A percentile compares a stretch with the other conserved stretches of the same genome.
These are phyloP conservation scores for Scrobipalpa costella DNA, from an alignment of 2,888 invertebrate genomes.

Conservation along the genomic window DNA sequence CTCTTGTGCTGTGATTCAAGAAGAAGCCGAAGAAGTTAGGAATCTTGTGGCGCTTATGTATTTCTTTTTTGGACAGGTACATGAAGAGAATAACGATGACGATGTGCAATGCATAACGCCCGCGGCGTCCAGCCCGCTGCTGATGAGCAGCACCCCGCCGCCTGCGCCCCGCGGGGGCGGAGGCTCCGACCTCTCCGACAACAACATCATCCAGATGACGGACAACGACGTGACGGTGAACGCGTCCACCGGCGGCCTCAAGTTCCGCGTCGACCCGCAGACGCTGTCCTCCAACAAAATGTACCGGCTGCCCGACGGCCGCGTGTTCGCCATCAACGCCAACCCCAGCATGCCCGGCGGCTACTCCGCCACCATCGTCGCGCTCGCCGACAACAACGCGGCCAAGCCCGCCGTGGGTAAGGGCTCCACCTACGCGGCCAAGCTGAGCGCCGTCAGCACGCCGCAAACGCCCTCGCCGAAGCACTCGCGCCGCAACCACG, in stretches of 20 bases:
- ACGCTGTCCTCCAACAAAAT: constrained; percentile 76
- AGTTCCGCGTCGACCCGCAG: constrained; percentile 76
- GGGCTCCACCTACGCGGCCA: constrained; percentile 60
- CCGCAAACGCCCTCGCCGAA: constrained; percentile 8
- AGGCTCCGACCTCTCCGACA: constrained; percentile 40
- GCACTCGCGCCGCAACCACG: not conserved
- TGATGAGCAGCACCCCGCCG: not conserved
- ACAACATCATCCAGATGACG: constrained; percentile 76
- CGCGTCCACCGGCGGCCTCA: constrained; percentile 69
- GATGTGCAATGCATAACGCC: constrained; percentile 77
- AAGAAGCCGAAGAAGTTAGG: no score
- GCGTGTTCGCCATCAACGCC: constrained; percentile 74
- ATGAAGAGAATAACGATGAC: constrained; percentile 70
- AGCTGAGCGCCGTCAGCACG: constrained; percentile 54
- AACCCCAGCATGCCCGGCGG: constrained; percentile 77
- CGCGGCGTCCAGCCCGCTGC: not conserved
- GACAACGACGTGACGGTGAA: constrained; percentile 78
- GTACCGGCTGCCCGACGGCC: constrained; percentile 76
- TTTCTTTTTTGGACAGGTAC: constrained; percentile 50
- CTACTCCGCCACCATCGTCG: constrained; percentile 77
- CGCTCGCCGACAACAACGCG: constrained; percentile 58
- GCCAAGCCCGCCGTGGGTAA: constrained; percentile 37
- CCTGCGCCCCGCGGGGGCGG: not conserved
- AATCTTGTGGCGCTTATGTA: no score
- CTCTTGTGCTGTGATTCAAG: no score